phyloP scores from a whole-genome alignment of 2,113 vertebrate genomes.

The Papio anubis region DNA sequence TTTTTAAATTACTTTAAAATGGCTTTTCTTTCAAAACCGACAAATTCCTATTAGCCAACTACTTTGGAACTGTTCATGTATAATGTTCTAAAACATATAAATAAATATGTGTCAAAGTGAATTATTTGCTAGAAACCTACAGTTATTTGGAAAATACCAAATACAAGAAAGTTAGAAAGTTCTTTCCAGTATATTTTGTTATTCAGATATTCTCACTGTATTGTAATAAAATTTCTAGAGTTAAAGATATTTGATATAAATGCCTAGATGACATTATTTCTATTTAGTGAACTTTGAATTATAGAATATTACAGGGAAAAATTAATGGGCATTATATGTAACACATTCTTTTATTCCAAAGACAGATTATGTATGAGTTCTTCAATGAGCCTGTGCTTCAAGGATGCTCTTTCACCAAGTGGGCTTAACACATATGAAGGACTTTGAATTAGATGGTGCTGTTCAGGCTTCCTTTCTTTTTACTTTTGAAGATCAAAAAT shows the following conservation, averaged over 20 bases:
- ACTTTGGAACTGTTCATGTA: slow-evolving; percentile 26
- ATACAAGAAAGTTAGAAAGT: not conserved
- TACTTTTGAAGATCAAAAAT: slow-evolving; percentile 39
- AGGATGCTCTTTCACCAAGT: slow-evolving; percentile 19
- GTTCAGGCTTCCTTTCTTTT: not conserved
- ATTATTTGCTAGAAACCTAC: slow-evolving; percentile 1
- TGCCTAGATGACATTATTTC: not conserved
- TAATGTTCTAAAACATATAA: slow-evolving; percentile 33
- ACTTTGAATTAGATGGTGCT: not conserved
- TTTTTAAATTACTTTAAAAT: slow-evolving; percentile 54
- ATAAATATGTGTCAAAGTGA: not conserved
- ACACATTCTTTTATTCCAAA: not conserved
- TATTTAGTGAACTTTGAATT: slow-evolving; percentile 43
- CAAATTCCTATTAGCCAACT: slow-evolving; percentile 44
- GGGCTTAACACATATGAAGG: not conserved
- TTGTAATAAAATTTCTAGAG: slow-evolving; percentile 26
- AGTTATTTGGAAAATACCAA: slow-evolving; percentile 3
- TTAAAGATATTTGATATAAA: not conserved
- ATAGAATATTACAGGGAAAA: not conserved
- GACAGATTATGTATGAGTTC: not conserved
- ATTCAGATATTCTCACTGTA: not conserved
- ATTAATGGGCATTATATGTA: not conserved
- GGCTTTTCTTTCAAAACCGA: slow-evolving; percentile 43
- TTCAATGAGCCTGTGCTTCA: not conserved
- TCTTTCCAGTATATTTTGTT: not conserved